Percentiles rank a stretch among this genome's conserved stretches.
These are phyloP conservation scores for Zeus faber DNA, from an alignment of 2,113 vertebrate genomes.

Conservation along the genomic window DNA sequence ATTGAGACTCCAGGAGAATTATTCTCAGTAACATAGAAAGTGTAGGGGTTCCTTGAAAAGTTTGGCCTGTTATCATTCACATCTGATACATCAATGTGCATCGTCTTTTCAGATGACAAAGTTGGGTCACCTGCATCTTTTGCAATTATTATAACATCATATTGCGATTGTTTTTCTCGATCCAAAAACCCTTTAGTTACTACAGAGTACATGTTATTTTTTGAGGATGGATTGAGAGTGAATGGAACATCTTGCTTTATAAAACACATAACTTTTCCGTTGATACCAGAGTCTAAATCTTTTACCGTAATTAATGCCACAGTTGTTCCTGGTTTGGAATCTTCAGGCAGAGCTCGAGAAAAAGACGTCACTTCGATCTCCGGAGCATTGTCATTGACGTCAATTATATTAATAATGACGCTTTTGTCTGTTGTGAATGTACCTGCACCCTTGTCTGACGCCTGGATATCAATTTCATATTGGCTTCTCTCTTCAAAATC, in stretches of 20 bases:
- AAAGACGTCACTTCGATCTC: slow-evolving; percentile 66
- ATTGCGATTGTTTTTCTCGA: slow-evolving; percentile 39
- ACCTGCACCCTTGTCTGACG: slow-evolving; percentile 45
- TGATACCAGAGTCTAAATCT: slow-evolving; percentile 53
- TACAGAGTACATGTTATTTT: slow-evolving; percentile 46
- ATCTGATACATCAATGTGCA: slow-evolving; percentile 50
- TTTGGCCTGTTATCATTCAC: slow-evolving; percentile 60
- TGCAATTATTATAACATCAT: slow-evolving; percentile 43
- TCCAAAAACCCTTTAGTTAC: slow-evolving; percentile 42
- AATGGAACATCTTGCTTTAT: slow-evolving; percentile 34
- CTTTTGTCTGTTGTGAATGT: slow-evolving; percentile 37
- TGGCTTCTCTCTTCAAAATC: slow-evolving; percentile 50
- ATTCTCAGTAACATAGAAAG: slow-evolving; percentile 52
- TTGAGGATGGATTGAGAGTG: slow-evolving; percentile 31
- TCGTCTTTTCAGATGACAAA: slow-evolving; percentile 37
- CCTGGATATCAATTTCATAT: slow-evolving; percentile 60
- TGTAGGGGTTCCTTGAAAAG: slow-evolving; percentile 44
- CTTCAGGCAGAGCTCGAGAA: slow-evolving; percentile 51
- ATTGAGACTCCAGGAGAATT: slow-evolving; percentile 48
- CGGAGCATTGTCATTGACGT: slow-evolving; percentile 61
- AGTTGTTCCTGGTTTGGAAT: slow-evolving; percentile 33
- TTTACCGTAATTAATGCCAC: slow-evolving; percentile 52
- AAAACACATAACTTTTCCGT: slow-evolving; percentile 44
- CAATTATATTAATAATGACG: slow-evolving; percentile 43
- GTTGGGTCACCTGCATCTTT: slow-evolving; percentile 47